These are phyloP conservation scores for Tubulanus polymorphus DNA, from an alignment of 2,888 invertebrate species.

Conservation along the genomic window DNA sequence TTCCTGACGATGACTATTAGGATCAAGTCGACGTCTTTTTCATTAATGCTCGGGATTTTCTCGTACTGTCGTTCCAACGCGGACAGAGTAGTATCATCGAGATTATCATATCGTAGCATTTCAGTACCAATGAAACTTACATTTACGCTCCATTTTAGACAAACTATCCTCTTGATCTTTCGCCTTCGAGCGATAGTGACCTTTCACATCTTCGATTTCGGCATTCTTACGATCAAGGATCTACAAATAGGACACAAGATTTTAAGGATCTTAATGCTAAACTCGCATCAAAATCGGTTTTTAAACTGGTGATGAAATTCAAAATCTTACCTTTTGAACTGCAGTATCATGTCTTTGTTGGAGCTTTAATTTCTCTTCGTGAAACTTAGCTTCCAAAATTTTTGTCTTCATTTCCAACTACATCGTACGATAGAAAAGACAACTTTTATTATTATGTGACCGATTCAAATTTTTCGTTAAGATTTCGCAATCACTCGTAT, in stretches of 20 bases:
- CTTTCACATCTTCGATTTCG: constrained; percentile 50
- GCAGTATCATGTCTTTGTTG: constrained; percentile 51
- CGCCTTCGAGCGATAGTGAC: constrained; percentile 41
- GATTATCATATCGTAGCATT: too few species aligned
- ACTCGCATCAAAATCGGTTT: neutral
- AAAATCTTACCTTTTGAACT: constrained; percentile 43
- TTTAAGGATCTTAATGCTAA: too few species aligned
- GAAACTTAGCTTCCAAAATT: constrained; percentile 48
- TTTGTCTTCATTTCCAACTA: constrained; percentile 39
- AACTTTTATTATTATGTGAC: too few species aligned
- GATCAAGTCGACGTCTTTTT: too few species aligned
- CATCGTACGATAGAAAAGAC: too few species aligned
- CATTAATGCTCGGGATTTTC: too few species aligned
- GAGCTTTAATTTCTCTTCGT: constrained; percentile 49
- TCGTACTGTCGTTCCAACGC: too few species aligned
- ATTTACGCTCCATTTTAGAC: constrained; percentile 44
- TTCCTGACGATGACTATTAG: too few species aligned
- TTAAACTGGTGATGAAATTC: neutral
- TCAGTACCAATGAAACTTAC: too few species aligned
- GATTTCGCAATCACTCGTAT: too few species aligned
- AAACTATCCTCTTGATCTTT: constrained; percentile 45
- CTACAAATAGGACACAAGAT: constrained; percentile 25
- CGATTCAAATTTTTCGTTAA: too few species aligned
- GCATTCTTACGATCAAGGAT: constrained; percentile 49
- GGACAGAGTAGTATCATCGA: too few species aligned